Evolutionary conservation across 2,797 vertebrate genomes (phyloP).

Genomic region (Scarus forsteni): DNA sequence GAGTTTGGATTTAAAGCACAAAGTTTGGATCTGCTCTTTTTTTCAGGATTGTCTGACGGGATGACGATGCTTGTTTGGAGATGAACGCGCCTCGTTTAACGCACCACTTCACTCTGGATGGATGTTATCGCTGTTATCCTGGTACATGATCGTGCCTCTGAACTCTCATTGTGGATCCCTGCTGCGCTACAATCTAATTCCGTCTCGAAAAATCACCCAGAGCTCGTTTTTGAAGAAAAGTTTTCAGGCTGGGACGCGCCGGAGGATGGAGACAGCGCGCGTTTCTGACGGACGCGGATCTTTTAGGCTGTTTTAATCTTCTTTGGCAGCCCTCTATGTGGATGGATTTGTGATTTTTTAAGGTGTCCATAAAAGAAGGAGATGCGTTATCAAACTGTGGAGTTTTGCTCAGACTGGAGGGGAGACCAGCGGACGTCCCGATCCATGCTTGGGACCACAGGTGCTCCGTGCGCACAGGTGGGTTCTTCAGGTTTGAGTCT

Average conservation of each 20-base stretch:
- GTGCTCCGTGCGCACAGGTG: slow-evolving; percentile 68
- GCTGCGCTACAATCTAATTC: background rate
- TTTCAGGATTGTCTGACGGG: slow-evolving; percentile 5
- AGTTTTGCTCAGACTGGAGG: slow-evolving; percentile 58
- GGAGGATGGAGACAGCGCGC: slow-evolving; percentile 49
- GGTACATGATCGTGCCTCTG: slow-evolving; percentile 13
- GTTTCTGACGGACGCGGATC: slow-evolving; percentile 1
- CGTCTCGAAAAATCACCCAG: background rate
- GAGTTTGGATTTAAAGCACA: slow-evolving; percentile 24
- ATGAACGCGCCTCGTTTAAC: slow-evolving; percentile 29
- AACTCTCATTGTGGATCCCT: slow-evolving; percentile 17
- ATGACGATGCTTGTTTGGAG: slow-evolving; percentile 24
- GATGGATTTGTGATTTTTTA: slow-evolving; percentile 27
- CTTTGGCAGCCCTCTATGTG: background rate
- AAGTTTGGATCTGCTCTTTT: slow-evolving; percentile 50
- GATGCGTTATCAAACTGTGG: slow-evolving; percentile 55
- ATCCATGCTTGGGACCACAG: slow-evolving; percentile 65
- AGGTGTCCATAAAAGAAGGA: slow-evolving; percentile 20
- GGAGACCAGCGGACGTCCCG: slow-evolving; percentile 51
- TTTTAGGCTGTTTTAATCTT: background rate
- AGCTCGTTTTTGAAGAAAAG: slow-evolving; percentile 42
- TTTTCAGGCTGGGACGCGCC: slow-evolving; percentile 45
- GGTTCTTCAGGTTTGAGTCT: background rate
- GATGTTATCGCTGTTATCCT: slow-evolving; percentile 28
- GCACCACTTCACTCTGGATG: slow-evolving; percentile 29